phyloP scores from a whole-genome alignment of 1,140 invertebrate species.

The Acromyrmex charruanus region DNA sequence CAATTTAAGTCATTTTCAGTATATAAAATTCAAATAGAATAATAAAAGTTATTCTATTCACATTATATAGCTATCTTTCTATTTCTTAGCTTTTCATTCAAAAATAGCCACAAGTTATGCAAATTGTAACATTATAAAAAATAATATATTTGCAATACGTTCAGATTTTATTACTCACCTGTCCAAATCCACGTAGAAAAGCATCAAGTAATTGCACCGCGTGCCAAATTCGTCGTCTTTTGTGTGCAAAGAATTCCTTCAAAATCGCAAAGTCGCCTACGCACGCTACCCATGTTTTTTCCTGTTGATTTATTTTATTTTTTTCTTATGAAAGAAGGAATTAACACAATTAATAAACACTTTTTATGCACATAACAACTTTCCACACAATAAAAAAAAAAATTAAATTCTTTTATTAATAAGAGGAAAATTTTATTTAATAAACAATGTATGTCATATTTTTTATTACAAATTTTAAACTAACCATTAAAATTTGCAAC shows the following conservation, averaged over 20 bases:
- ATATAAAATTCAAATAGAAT: too few relatives aligned
- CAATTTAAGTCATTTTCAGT: too few relatives aligned
- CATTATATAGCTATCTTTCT: background rate
- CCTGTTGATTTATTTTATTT: conserved; percentile 60
- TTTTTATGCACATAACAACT: background rate
- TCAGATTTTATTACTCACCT: conserved; percentile 77
- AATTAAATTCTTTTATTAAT: background rate
- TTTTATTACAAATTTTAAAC: background rate
- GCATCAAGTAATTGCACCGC: conserved; percentile 80
- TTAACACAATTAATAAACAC: too few relatives aligned
- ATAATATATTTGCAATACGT: background rate
- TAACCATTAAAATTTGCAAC: background rate
- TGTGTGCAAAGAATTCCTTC: conserved; percentile 78
- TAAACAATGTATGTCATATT: background rate
- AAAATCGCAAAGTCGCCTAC: conserved; percentile 83
- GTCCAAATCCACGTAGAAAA: conserved; percentile 83
- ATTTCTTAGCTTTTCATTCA: background rate
- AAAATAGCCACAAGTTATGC: background rate
- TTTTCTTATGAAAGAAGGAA: background rate
- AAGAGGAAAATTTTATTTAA: background rate
- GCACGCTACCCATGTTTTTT: conserved; percentile 74
- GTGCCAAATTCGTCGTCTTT: conserved; percentile 75
- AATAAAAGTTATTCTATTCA: too few relatives aligned
- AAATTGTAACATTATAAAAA: background rate
- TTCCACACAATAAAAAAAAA: background rate